A percentile compares a stretch with the other conserved stretches of the same genome.
Conservation (phyloP, 1,140 invertebrate genomes). For the Megathymus violae region DNA sequence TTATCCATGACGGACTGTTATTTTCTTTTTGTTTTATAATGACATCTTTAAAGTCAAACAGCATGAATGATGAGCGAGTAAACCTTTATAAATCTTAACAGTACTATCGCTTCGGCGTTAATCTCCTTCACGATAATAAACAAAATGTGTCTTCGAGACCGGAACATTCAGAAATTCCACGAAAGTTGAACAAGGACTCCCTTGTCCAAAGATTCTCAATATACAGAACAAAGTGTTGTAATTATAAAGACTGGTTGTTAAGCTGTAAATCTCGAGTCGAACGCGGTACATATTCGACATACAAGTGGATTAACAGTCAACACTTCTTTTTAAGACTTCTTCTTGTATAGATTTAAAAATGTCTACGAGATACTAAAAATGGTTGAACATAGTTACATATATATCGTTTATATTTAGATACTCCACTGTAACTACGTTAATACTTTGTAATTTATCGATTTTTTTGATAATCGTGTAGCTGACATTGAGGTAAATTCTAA, state of each 20-base stretch:
- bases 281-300: slow-evolving; percentile 13
- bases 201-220: slow-evolving; percentile 24
- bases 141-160: slow-evolving; percentile 16
- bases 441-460: no score
- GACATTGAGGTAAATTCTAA: no score
- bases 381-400: no score
- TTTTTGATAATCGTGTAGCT: no score
- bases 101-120: not conserved
- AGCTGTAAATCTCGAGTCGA: slow-evolving; percentile 17
- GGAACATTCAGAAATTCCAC: slow-evolving; percentile 8
- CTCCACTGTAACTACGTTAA: no score
- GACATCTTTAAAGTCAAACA: no score
- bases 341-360: no score
- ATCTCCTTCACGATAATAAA: slow-evolving; percentile 18
- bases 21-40: no score
- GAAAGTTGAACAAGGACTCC: slow-evolving; percentile 5
- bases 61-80: not conserved
- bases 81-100: not conserved
- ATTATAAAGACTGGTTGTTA: not conserved
- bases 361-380: no score
- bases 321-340: no score
- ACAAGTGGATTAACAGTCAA: slow-evolving; percentile 24
- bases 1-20: no score
- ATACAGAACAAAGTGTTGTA: not conserved
- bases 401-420: no score